Evolutionary conservation across 2,113 vertebrate species (phyloP).

Genomic region (Uria aalge): DNA sequence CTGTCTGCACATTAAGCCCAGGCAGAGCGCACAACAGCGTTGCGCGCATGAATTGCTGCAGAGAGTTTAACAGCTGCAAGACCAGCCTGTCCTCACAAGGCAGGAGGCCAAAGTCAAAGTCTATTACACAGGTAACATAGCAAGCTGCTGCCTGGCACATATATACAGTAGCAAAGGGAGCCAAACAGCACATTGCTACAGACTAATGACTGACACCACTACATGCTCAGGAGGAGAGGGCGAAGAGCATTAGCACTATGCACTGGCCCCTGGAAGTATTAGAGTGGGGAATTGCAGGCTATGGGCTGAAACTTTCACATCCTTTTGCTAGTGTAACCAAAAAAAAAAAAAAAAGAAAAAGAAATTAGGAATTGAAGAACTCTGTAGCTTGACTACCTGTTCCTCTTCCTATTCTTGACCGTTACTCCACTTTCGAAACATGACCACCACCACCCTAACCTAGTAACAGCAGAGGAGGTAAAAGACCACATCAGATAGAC

Average conservation of each 20-base stretch:
- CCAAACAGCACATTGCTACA: neutral
- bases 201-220: accelerated
- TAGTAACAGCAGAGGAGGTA: neutral
- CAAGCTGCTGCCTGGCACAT: neutral
- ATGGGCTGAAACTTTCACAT: neutral
- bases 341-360: neutral
- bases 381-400: neutral
- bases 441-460: neutral
- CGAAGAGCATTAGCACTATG: accelerated
- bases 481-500: neutral
- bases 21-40: neutral
- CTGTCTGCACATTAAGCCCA: accelerated
- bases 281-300: neutral
- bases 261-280: neutral
- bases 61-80: neutral
- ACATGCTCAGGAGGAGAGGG: neutral
- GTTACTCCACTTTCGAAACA: neutral
- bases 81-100: neutral
- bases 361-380: neutral
- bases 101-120: neutral
- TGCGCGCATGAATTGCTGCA: accelerated
- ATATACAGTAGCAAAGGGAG: neutral
- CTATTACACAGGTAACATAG: neutral
- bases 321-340: neutral
- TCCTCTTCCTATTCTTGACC: neutral